These are phyloP conservation scores for Miichthys miiuy DNA, from an alignment of 2,797 vertebrate genomes.

Conservation along the genomic window DNA sequence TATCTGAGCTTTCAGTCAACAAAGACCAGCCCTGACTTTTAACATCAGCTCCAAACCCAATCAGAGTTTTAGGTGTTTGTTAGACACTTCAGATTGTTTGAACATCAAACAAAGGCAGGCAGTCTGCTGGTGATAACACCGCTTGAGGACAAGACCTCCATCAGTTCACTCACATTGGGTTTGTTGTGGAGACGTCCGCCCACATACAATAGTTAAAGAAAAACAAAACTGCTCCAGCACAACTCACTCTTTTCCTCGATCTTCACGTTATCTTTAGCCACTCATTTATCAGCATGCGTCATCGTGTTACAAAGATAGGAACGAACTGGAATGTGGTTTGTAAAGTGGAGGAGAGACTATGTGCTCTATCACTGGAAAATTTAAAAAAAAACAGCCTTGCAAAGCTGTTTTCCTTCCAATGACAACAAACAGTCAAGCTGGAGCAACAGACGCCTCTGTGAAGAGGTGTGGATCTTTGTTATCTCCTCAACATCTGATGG, in stretches of 20 bases:
- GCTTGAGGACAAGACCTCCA: not conserved
- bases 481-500: not conserved
- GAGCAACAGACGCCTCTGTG: not conserved
- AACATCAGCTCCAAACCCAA: too few relatives aligned
- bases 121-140: not conserved
- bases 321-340: not conserved
- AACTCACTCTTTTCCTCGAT: too few relatives aligned
- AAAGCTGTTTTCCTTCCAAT: slow-evolving; percentile 1
- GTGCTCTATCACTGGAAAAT: not conserved
- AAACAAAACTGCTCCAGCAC: not conserved
- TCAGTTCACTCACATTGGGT: not conserved
- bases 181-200: not conserved
- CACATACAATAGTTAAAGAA: not conserved
- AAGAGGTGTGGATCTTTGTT: not conserved
- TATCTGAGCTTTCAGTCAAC: too few relatives aligned
- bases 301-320: not conserved
- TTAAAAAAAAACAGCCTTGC: not conserved
- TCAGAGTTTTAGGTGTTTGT: too few relatives aligned
- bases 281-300: too few relatives aligned
- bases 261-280: not conserved
- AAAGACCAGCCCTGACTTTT: too few relatives aligned
- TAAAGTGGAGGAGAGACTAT: not conserved
- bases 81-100: not conserved
- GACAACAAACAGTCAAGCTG: not conserved
- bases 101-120: slow-evolving; percentile 12